Evolutionary conservation across 2,113 vertebrate species (phyloP), one percentile per base, ranked within the genome.

Genomic region (Hemiscyllium ocellatum): DNA sequence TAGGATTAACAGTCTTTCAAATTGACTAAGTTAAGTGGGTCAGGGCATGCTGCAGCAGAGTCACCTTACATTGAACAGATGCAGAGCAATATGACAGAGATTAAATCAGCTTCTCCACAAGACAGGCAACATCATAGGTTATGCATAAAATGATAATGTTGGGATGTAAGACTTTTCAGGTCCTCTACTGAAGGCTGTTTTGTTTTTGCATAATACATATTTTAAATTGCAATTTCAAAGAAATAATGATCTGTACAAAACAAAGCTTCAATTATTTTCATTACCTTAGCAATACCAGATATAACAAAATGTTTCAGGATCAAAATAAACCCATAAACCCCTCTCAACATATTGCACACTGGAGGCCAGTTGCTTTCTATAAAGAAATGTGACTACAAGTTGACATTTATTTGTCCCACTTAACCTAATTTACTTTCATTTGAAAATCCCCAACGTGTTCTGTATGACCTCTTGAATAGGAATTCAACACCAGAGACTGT

Each of bases 61-160:
- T 98, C 98, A 98, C 97, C 98, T 98, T 97, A 98, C 97, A 97
- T 97, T 97, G 97, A 98, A 98, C 98, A 98, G 98, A 98, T 98
- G 98, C 97, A 98, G 98, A 98, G 97, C 97, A 98, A 98, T 97
- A 97, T 97, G 97, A 97, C 97, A 97, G 97, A 96, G 97, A 98
- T 98, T 98, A 98, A 97, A 98, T 98, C 98, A 98, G 97, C 96
- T 97, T 96, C 97, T 97, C 97, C 97, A 97, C 97, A 97, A 97
- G 97, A 97, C 96, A 96, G 97, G 97, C 97, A 97, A 68, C 33
- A 94, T 15, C 33, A 94, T n/a, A 69, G 93, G 68, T 94, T 94
- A 66, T 29, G 37, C 93, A 70, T 72, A 94, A 94, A 37, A 70
- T 70, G 93, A 70, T 66, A 94, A 72, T 94, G 42, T 94, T 70